Conservation (phyloP, 2,113 vertebrate genomes). For the Amphiprion percula region DNA sequence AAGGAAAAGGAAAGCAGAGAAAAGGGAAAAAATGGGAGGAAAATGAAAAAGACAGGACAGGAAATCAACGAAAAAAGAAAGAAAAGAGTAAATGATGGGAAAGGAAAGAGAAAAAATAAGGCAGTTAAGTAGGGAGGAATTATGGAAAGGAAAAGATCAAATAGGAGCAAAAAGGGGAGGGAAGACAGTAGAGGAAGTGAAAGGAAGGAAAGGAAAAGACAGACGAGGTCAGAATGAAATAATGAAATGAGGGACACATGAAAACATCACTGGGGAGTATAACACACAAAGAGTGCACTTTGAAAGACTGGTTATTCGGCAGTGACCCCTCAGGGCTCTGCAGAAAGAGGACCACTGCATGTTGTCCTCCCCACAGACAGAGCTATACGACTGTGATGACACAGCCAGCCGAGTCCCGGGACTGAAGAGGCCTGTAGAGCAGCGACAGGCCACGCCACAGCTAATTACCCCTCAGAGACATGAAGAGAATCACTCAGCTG, state of each 20-base stretch:
- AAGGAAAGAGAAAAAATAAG: neutral
- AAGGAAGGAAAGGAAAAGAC: neutral
- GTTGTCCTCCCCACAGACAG: conserved; percentile 43
- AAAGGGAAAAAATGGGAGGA: neutral
- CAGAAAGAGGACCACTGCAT: conserved; percentile 19
- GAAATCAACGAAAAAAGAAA: neutral
- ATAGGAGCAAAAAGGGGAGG: neutral
- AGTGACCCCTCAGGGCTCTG: conserved; percentile 41
- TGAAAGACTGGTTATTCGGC: conserved; percentile 50
- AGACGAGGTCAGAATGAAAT: neutral
- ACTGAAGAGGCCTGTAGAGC: conserved; percentile 57
- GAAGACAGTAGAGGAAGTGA: no score
- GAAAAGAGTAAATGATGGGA: neutral
- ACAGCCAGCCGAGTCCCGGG: conserved; percentile 53
- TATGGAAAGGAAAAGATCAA: neutral
- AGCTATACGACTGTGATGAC: conserved; percentile 38
- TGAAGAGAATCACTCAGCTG: conserved; percentile 73
- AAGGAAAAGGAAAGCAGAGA: neutral
- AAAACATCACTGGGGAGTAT: conserved; percentile 22
- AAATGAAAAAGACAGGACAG: neutral
- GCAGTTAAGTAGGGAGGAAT: neutral
- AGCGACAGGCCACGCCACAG: conserved; percentile 60
- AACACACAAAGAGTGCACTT: conserved; percentile 18
- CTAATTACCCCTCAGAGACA: conserved; percentile 79
- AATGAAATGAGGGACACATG: neutral